These are phyloP conservation scores for Bos javanicus DNA, from an alignment of 2,113 vertebrate species.

Conservation along the genomic window DNA sequence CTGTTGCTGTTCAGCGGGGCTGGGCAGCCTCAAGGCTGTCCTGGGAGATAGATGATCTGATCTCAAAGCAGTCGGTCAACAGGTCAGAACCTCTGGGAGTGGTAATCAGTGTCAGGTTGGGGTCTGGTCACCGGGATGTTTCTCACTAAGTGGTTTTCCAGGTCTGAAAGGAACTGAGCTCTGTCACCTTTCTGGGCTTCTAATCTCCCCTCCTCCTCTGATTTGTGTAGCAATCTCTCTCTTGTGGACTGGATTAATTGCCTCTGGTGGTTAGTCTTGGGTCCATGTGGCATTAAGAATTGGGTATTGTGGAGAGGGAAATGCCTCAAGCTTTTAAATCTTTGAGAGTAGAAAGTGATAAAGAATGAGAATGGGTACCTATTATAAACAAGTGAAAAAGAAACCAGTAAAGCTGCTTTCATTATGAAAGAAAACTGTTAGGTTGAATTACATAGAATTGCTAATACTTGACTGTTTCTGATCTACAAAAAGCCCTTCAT, in stretches of 20 bases:
- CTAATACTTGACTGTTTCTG: not conserved
- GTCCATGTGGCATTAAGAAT: not conserved
- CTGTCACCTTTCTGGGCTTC: not conserved
- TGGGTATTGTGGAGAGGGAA: not conserved
- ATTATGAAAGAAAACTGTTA: not conserved
- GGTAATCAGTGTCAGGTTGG: slow-evolving; percentile 42
- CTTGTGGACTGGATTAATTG: not conserved
- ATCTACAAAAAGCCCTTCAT: not conserved
- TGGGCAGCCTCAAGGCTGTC: not conserved
- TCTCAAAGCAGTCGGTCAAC: slow-evolving; percentile 40
- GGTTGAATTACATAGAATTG: not conserved
- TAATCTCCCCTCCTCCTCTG: not conserved
- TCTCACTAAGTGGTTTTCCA: slow-evolving; percentile 65
- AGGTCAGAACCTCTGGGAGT: not conserved
- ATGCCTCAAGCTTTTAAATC: not conserved
- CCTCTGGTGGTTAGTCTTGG: not conserved
- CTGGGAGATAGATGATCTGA: slow-evolving; percentile 47
- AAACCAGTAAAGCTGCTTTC: not conserved
- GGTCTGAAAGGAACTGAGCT: not conserved
- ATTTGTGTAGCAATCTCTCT: not conserved
- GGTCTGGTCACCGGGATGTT: slow-evolving; percentile 38
- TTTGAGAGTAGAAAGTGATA: not conserved
- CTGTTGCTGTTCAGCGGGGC: not conserved
- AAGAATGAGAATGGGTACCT: not conserved
- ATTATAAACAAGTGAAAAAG: not conserved